phyloP scores from a whole-genome alignment of 2,888 invertebrate genomes.

The Danaus chrysippus region DNA sequence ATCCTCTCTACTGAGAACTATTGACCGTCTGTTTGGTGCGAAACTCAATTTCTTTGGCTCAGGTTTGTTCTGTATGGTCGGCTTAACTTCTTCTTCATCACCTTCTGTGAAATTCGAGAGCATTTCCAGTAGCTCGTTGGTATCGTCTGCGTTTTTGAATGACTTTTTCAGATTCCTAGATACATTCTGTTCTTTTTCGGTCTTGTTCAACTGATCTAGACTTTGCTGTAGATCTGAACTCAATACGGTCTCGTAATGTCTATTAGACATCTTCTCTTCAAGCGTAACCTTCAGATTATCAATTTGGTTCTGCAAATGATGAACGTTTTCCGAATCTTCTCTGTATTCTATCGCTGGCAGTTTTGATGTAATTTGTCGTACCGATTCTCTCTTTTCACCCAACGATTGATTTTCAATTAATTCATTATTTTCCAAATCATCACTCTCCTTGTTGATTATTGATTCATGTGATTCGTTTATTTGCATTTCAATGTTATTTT shows the following conservation, averaged over 20 bases:
- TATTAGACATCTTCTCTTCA: constrained; percentile 30
- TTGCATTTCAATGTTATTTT: constrained; percentile 4
- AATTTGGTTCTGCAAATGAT: constrained; percentile 34
- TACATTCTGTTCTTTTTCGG: constrained; percentile 23
- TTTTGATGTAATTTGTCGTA: neutral
- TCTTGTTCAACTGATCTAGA: constrained; percentile 19
- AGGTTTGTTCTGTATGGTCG: constrained; percentile 4
- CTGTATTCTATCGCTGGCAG: constrained; percentile 32
- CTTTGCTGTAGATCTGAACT: constrained; percentile 32
- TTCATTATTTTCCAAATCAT: neutral
- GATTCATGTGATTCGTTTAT: constrained; percentile 5
- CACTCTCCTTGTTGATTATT: too few relatives aligned
- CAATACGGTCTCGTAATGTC: constrained; percentile 35
- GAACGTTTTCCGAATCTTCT: constrained; percentile 26
- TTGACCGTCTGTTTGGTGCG: constrained; percentile 46
- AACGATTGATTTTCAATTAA: neutral
- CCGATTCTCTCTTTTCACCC: neutral
- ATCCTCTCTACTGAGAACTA: constrained; percentile 53
- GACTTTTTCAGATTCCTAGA: constrained; percentile 32
- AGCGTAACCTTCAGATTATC: constrained; percentile 26
- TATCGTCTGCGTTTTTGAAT: constrained; percentile 50
- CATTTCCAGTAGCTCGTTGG: constrained; percentile 57
- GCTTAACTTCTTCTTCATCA: constrained; percentile 22
- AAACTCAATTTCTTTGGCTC: constrained; percentile 42
- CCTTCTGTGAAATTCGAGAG: constrained; percentile 54